Conservation (phyloP, 2,888 invertebrate genomes). For the Gerris lacustris region DNA sequence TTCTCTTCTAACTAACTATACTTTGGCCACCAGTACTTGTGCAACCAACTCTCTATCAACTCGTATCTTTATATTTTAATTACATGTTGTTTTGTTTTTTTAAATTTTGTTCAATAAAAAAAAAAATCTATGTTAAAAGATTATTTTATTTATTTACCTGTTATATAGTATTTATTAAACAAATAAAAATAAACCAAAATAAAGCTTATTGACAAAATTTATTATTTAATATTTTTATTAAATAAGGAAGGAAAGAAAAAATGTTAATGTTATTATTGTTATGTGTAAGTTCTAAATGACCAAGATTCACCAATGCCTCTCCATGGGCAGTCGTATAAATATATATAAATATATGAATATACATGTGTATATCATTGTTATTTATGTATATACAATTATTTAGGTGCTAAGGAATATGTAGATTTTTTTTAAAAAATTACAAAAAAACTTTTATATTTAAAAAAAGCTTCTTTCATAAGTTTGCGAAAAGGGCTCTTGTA, state of each 20-base stretch:
- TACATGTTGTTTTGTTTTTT: too few relatives aligned
- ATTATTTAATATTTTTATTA: not conserved
- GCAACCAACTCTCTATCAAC: too few relatives aligned
- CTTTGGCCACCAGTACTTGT: too few relatives aligned
- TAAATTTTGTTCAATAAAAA: too few relatives aligned
- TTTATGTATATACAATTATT: not conserved
- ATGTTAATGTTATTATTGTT: conserved; percentile 3
- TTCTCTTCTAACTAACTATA: too few relatives aligned
- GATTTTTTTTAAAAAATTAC: not conserved
- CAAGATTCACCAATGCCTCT: conserved; percentile 3
- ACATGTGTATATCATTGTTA: conserved; percentile 3
- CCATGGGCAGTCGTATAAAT: not conserved
- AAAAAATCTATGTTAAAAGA: not conserved
- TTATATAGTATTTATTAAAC: not conserved
- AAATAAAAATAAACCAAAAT: not conserved
- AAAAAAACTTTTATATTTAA: conserved; percentile 1
- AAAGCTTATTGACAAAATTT: not conserved
- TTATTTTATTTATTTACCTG: not conserved
- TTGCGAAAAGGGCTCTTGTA: not conserved
- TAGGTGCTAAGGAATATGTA: conserved; percentile 1
- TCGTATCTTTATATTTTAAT: too few relatives aligned
- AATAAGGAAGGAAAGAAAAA: not conserved
- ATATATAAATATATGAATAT: not conserved
- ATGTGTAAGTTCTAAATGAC: not conserved
- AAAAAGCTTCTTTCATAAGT: conserved; percentile 1